phyloP scores from a whole-genome alignment of 2,797 vertebrate species.

The Philypnodon macrostomus region DNA sequence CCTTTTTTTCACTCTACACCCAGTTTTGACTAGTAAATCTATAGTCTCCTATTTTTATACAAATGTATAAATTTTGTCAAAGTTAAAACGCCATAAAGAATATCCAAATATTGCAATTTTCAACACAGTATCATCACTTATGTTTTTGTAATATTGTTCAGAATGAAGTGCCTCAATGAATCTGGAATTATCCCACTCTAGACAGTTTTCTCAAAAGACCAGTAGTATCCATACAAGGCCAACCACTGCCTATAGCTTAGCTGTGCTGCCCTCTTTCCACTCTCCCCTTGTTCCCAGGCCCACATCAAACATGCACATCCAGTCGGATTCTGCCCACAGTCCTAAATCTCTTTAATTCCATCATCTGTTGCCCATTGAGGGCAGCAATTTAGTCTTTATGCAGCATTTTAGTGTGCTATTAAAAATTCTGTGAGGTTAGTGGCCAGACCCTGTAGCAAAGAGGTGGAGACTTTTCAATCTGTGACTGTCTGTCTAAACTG shows the following conservation, averaged over 20 bases:
- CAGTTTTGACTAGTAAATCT: no score
- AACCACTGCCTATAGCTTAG: constrained; percentile 68
- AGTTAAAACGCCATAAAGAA: no score
- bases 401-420: constrained; percentile 76
- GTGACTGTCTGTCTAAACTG: constrained; percentile 54
- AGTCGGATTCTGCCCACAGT: constrained; percentile 62
- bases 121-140: no score
- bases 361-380: constrained; percentile 83
- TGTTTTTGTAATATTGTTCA: no score
- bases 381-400: constrained; percentile 73
- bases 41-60: no score
- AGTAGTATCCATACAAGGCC: constrained; percentile 61
- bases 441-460: constrained; percentile 53
- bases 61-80: no score
- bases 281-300: constrained; percentile 50
- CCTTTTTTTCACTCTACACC: no score
- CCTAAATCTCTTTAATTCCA: constrained; percentile 80
- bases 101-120: no score
- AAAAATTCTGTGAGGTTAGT: constrained; percentile 69
- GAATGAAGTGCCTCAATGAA: no score
- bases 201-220: constrained; percentile 53
- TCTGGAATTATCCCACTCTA: constrained; percentile 47
- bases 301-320: constrained; percentile 70
- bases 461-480: constrained; percentile 54
- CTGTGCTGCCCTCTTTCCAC: constrained; percentile 60